Percentiles rank a stretch among this genome's conserved stretches.
Conservation (phyloP, 2,113 vertebrate genomes). For the Neofelis nebulosa region DNA sequence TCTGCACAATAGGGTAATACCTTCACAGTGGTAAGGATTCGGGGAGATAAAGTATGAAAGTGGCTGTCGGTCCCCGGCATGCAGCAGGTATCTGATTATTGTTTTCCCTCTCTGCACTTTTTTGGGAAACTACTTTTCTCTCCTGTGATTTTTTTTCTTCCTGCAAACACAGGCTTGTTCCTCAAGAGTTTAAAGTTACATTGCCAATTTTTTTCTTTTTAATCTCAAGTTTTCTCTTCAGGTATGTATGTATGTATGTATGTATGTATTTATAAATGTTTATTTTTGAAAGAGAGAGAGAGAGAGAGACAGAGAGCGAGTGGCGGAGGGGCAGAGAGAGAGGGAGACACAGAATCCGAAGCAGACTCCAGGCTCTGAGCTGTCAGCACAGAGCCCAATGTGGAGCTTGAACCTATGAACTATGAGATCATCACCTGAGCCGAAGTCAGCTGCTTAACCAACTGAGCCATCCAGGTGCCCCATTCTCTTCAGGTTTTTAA, state of each 20-base stretch:
- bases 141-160: not conserved
- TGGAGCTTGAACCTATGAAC: too few species aligned
- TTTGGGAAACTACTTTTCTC: not conserved
- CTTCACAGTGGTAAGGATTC: not conserved
- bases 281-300: too few species aligned
- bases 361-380: too few species aligned
- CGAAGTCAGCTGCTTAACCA: too few species aligned
- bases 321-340: too few species aligned
- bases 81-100: not conserved
- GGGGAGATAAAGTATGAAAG: not conserved
- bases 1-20: not conserved
- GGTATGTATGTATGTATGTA: not conserved
- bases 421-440: too few species aligned
- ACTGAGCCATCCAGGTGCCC: too few species aligned
- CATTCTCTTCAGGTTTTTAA: not conserved
- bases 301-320: too few species aligned
- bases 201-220: not conserved
- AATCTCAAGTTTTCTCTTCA: not conserved
- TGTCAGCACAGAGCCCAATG: too few species aligned
- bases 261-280: too few species aligned
- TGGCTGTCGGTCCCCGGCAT: not conserved
- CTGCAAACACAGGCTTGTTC: not conserved
- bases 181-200: not conserved
- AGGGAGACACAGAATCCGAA: too few species aligned
- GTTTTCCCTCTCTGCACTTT: not conserved